Percentiles rank a stretch among this genome's conserved stretches.
These are phyloP conservation scores for Silvanus unidentatus DNA, from an alignment of 2,888 invertebrate species.

Conservation along the genomic window DNA sequence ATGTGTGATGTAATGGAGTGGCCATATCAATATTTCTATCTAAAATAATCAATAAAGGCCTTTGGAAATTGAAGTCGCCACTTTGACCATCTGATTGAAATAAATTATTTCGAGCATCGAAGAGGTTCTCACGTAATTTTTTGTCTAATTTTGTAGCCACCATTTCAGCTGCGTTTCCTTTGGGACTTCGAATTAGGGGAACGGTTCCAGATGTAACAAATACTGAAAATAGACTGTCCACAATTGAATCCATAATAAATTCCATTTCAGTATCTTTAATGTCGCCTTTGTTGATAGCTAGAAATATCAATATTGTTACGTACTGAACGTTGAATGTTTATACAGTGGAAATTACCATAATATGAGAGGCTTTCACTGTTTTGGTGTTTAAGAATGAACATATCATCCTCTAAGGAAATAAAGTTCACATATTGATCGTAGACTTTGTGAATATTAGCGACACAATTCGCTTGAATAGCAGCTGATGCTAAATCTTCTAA, in stretches of 20 bases:
- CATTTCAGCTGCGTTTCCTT: slow-evolving; percentile 97
- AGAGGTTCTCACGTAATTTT: slow-evolving; percentile 91
- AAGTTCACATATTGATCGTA: slow-evolving; percentile 99
- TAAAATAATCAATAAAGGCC: slow-evolving; percentile 85
- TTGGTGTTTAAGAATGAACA: slow-evolving; percentile 91
- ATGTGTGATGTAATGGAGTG: slow-evolving; percentile 97
- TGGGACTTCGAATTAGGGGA: slow-evolving; percentile 86
- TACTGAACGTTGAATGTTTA: slow-evolving; percentile 5
- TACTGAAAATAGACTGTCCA: slow-evolving; percentile 94
- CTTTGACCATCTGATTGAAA: slow-evolving; percentile 81
- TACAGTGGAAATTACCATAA: slow-evolving; percentile 62
- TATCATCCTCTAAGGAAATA: slow-evolving; percentile 94
- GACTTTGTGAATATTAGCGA: slow-evolving; percentile 89
- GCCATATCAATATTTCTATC: slow-evolving; percentile 96
- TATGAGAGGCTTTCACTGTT: slow-evolving; percentile 88
- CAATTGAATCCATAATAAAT: slow-evolving; percentile 85
- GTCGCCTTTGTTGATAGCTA: slow-evolving; percentile 88
- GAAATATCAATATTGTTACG: slow-evolving; percentile 30
- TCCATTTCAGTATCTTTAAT: slow-evolving; percentile 96
- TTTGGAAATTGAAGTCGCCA: slow-evolving; percentile 78
- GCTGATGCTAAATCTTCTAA: slow-evolving; percentile 93
- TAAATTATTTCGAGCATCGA: slow-evolving; percentile 93
- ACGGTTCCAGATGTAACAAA: slow-evolving; percentile 81
- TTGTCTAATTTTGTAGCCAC: slow-evolving; percentile 95
- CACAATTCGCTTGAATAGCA: slow-evolving; percentile 83